Base-by-base conservation (phyloP, 2,113 vertebrate species). In the Coryphaenoides rupestris region DNA sequence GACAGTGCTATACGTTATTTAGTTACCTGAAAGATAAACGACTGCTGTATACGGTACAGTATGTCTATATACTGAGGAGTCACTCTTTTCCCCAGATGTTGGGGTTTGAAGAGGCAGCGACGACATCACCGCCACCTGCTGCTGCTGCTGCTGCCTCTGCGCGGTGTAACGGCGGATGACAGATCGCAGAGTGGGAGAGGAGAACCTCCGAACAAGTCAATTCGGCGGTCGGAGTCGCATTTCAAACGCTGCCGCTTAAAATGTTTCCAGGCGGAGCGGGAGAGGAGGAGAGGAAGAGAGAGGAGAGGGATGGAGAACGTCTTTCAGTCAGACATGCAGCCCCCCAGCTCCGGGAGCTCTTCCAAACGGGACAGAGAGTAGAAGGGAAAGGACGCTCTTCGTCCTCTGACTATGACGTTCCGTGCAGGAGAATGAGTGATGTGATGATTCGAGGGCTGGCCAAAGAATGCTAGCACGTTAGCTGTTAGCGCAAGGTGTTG, bases 151-250 rank as follows among this genome's bases (percentile, higher is more conserved):
- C 74, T 40, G 9, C 33, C 7, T 40, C 33, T 68, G 60, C 65
- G 67, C 58, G 75, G 59, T 50, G 64, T 82, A 85, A 85, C 81
- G 70, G 70, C 79, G 71, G 87, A 82, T 80, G 79, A 81, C 79
- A 86, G 69, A 72, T 61, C 68, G 65, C 63, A 82, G 79, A 76
- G 80, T 57, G 5, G 67, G 78, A 71, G 55, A 79, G n/a, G n/a
- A n/a, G n/a, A 13, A 40, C 73, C 70, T 69, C 76, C 69, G 73
- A 83, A 79, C n/a, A 78, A 85, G 83, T 82, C 82, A 78, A 84
- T 86, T 86, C 83, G 66, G 68, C 84, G n/a, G 73, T 61, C 69
- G 66, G 68, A 83, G 78, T 77, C 77, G 72, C 81, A 74, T 85
- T 86, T 85, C 72, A 77, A 78, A 79, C 67, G 66, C 69, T 2